Conservation (phyloP, 2,797 vertebrate genomes). For the Pipistrellus kuhlii region DNA sequence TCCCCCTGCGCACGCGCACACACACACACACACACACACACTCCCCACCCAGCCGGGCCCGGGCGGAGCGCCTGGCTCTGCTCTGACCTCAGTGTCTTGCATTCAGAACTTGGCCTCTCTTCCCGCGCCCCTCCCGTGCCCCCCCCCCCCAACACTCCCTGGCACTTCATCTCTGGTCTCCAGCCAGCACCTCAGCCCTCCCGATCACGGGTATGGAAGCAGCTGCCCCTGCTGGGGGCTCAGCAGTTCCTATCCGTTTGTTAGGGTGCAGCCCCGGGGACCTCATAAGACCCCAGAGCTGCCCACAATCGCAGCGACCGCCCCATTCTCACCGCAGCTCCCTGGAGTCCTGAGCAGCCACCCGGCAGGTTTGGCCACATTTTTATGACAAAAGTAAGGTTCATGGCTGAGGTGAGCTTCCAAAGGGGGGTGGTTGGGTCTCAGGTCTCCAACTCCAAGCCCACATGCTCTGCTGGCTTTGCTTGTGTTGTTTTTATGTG, state of each 20-base stretch:
- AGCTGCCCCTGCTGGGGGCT: background rate
- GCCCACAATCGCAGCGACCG: background rate
- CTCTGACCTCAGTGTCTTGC: too few relatives aligned
- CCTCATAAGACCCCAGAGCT: background rate
- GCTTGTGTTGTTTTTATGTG: too few relatives aligned
- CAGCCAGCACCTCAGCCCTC: background rate
- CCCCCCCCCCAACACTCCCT: too few relatives aligned
- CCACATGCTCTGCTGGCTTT: background rate
- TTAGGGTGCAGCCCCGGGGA: constrained; percentile 29
- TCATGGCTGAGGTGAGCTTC: background rate
- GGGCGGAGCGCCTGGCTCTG: background rate
- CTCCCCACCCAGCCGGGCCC: background rate
- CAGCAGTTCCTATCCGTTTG: constrained; percentile 44
- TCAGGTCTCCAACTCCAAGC: background rate
- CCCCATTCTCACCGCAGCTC: background rate
- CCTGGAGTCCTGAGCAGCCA: background rate
- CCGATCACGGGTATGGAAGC: background rate
- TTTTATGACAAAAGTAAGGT: background rate
- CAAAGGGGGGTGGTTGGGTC: background rate
- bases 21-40: too few relatives aligned
- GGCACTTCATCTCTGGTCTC: background rate
- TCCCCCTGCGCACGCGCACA: too few relatives aligned
- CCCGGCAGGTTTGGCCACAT: background rate
- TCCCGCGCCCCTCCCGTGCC: accelerated
- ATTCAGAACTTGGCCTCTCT: background rate